Base-by-base conservation (phyloP, 2,113 vertebrate species). In the Anthoscopus minutus region DNA sequence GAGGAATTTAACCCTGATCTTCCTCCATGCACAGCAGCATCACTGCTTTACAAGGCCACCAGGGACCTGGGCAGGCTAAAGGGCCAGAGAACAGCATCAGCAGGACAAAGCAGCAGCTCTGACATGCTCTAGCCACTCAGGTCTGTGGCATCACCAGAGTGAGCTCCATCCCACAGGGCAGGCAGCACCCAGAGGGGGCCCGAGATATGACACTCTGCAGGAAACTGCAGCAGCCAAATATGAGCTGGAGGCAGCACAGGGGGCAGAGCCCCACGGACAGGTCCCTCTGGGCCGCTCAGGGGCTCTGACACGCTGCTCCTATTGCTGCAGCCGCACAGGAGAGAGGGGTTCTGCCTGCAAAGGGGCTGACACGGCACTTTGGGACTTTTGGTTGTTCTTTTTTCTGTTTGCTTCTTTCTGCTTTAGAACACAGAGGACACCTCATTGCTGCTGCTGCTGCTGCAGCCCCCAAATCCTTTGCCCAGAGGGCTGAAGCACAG, bases 241-340 rank as follows among this genome's bases (percentile, higher is more conserved):
- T 57, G 28, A 56, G 4, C 37, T 9, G 53, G 37, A 38, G 44
- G 58, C 44, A 73, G 35, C 60, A 16, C 25, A 51, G 66, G 79
- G 42, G 62, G 13, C 62, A 81, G 22, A 81, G 51, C n/a, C 53
- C 31, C 13, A 20, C 10, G 20, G 7, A 9, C 30, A 22, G 28
- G 16, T 24, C 44, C n/a, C 51, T 19, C 57, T 15, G 33, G 35
- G 37, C n/a, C n/a, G n/a, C n/a, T n/a, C n/a, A n/a, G n/a, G n/a
- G n/a, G n/a, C 10, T 30, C 30, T 6, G 13, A 42, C 78, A 22
- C 10, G 0, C 35, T 44, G 44, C 69, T 64, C 2, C 0, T 23
- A 13, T 35, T 27, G 6, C 33, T 38, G 31, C 1, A 2, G 31
- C 40, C 27, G 51, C 72, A 44, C 6, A 3, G 3, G 50, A 69